Conservation (phyloP, 2,797 vertebrate species). For the Hephaestus fuliginosus region DNA sequence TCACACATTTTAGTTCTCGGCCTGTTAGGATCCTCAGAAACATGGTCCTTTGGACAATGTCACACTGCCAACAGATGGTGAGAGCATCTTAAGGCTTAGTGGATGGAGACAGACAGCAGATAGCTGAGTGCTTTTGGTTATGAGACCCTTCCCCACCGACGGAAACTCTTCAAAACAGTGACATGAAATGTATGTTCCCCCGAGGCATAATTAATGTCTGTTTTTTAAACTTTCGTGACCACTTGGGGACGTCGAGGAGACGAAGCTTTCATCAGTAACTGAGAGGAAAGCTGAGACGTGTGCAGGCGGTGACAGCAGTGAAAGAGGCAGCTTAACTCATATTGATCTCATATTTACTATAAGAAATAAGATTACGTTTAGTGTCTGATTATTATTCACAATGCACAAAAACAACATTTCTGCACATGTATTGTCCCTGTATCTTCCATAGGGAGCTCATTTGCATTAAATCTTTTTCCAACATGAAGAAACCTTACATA, state of each 20-base stretch:
- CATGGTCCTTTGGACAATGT: conserved; percentile 81
- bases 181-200: conserved; percentile 45
- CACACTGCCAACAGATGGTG: conserved; percentile 84
- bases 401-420: neutral
- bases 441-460: neutral
- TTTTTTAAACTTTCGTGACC: conserved; percentile 39
- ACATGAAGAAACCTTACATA: neutral
- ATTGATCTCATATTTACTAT: no score
- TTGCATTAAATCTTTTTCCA: neutral
- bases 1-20: conserved; percentile 83
- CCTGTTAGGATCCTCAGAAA: conserved; percentile 78
- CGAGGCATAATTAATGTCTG: conserved; percentile 56
- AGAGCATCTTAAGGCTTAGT: conserved; percentile 76
- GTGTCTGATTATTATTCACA: neutral
- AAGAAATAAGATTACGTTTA: neutral
- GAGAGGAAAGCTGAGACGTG: neutral
- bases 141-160: conserved; percentile 31
- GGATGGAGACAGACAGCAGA: conserved; percentile 68
- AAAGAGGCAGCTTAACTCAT: no score
- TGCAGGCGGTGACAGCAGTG: neutral
- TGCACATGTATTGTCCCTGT: neutral
- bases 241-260: neutral
- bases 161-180: conserved; percentile 32
- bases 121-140: conserved; percentile 55
- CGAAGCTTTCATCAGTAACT: neutral